phyloP scores from a whole-genome alignment of 1,140 invertebrate species.

The Ditylenchus dipsaci region DNA sequence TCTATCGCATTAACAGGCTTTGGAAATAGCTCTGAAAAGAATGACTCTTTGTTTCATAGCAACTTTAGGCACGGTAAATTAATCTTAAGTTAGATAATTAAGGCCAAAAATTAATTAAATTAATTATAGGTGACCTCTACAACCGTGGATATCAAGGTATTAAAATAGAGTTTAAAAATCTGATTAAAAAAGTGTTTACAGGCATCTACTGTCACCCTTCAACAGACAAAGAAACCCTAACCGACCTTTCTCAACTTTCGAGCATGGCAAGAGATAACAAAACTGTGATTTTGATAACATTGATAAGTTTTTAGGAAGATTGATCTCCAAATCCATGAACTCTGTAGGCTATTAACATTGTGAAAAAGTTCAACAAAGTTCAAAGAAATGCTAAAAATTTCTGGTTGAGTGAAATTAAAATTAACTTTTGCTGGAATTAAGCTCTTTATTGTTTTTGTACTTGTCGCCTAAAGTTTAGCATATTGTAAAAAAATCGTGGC shows the following conservation, averaged over 20 bases:
- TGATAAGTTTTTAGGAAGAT: background rate
- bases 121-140: constrained; percentile 41
- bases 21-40: constrained; percentile 44
- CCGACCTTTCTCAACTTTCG: constrained; percentile 53
- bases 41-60: constrained; percentile 55
- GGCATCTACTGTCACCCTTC: constrained; percentile 54
- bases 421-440: too few species aligned
- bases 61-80: constrained; percentile 52
- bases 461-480: too few species aligned
- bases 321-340: constrained; percentile 43
- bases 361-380: too few species aligned
- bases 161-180: background rate
- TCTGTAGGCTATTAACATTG: constrained; percentile 30
- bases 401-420: too few species aligned
- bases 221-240: constrained; percentile 47
- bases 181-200: constrained; percentile 11
- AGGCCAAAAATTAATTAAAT: background rate
- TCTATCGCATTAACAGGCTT: constrained; percentile 20
- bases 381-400: too few species aligned
- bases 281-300: too few species aligned
- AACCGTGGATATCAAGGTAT: constrained; percentile 38
- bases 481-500: too few species aligned
- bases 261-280: constrained; percentile 44
- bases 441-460: too few species aligned
- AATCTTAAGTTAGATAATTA: background rate